Evolutionary conservation across 2,113 vertebrate genomes (phyloP), one percentile per base, ranked within the genome.

Genomic region (Telmatochromis sp.): DNA sequence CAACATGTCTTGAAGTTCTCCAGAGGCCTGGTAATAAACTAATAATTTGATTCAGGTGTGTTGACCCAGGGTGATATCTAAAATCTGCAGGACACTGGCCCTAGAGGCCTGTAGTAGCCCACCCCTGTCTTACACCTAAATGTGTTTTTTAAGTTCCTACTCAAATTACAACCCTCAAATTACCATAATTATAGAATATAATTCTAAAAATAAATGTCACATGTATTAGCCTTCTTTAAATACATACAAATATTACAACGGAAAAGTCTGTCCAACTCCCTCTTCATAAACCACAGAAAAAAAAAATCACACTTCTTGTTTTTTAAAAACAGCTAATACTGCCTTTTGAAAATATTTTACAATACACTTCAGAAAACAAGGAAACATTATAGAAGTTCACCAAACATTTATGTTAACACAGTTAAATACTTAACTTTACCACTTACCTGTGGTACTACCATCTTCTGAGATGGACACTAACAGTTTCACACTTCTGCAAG

Each of bases 61-160:
- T 0, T 54, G 53, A 23, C n/a, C n/a, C 1, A 54, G 53, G 53
- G n/a, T 54, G 0, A 54, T 3, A 54, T 28, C 2, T 26, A 2
- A 14, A 28, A 57, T 7, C 12, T 57, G 54, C 54, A 57, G 23
- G 54, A 57, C 54, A 26, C 53, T 13, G 21, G 53, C 11, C 53
- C 53, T 55, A 13, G 53, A 55, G 53, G 53, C 6, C 53, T 55
- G 11, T 7, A 13, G 6, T 55, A 54, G 21, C 21, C 54, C 21
- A 26, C 12, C 3, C 12, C 2, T 55, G 54, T 57, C 54, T 57
- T 53, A 53, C 51, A 53, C 51, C 51, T 11, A 53, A 21, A 21
- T 21, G 51, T 53, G 51, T 21, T 13, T 3, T 21, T 26, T 4
- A 55, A 55, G 11, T 55, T 55, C 53, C 53, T 55, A 55, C 54